phyloP scores from a whole-genome alignment of 2,797 vertebrate genomes.

The Onychomys leucogaster region DNA sequence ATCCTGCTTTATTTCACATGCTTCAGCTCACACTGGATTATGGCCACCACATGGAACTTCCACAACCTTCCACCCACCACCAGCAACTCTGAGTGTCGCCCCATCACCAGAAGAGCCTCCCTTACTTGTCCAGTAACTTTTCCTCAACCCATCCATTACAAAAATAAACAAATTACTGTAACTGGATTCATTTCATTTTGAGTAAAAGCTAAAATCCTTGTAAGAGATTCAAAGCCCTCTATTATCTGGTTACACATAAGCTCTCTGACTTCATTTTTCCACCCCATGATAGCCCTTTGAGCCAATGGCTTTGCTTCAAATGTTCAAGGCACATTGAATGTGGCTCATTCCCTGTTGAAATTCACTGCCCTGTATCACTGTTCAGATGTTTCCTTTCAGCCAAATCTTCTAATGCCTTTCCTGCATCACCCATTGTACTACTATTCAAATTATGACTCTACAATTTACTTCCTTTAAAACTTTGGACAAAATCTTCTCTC shows the following conservation, averaged over 20 bases:
- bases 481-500: background rate
- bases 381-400: background rate
- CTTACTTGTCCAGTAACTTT: background rate
- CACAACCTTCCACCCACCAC: background rate
- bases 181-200: constrained; percentile 17
- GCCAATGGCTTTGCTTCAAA: background rate
- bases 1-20: background rate
- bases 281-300: background rate
- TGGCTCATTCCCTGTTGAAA: background rate
- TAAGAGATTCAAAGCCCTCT: background rate
- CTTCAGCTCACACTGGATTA: background rate
- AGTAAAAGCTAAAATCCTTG: background rate
- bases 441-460: background rate
- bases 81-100: background rate
- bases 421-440: background rate
- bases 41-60: background rate
- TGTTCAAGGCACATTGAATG: background rate
- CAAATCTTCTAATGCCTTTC: background rate
- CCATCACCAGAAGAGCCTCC: background rate
- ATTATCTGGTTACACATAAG: background rate
- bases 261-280: background rate
- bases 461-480: background rate
- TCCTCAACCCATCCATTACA: background rate
- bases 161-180: background rate
- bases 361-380: background rate